Evolutionary conservation across 1,140 invertebrate genomes (phyloP).

Genomic region (Rhagoletis zephyria): DNA sequence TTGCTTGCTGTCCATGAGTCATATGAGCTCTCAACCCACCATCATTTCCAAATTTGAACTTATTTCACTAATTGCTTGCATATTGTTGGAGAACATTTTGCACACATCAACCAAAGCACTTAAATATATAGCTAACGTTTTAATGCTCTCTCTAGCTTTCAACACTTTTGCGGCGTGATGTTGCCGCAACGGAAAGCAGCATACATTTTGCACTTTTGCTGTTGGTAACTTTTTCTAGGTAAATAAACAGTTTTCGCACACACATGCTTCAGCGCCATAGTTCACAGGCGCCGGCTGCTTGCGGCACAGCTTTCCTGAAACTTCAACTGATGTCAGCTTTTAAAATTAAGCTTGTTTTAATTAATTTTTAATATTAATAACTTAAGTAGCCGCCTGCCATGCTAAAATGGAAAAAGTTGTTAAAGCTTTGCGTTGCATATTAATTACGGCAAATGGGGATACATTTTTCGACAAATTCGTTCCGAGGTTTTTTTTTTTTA

Average conservation of each 20-base stretch:
- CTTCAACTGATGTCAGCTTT: neutral
- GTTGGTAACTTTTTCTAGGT: neutral
- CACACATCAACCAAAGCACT: neutral
- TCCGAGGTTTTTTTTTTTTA: neutral
- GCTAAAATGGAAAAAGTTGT: neutral
- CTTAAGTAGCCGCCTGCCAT: slow-evolving; percentile 16
- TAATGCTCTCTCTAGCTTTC: slow-evolving; percentile 2
- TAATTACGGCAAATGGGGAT: neutral
- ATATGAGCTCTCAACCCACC: no score
- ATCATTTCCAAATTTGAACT: no score
- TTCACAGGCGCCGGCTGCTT: neutral
- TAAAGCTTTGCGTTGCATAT: neutral
- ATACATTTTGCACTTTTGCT: no score
- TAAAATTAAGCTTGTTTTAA: slow-evolving; percentile 14
- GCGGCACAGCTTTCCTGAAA: neutral
- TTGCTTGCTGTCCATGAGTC: no score
- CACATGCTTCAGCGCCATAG: neutral
- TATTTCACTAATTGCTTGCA: no score
- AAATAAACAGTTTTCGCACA: neutral
- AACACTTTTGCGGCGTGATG: neutral
- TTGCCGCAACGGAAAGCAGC: no score
- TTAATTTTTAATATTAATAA: slow-evolving; percentile 43
- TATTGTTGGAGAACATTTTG: neutral
- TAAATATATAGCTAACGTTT: neutral
- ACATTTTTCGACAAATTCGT: no score